Percentiles rank a stretch among this genome's conserved stretches.
phyloP scores from a whole-genome alignment of 1,140 invertebrate species.

The Coelopa frigida region DNA sequence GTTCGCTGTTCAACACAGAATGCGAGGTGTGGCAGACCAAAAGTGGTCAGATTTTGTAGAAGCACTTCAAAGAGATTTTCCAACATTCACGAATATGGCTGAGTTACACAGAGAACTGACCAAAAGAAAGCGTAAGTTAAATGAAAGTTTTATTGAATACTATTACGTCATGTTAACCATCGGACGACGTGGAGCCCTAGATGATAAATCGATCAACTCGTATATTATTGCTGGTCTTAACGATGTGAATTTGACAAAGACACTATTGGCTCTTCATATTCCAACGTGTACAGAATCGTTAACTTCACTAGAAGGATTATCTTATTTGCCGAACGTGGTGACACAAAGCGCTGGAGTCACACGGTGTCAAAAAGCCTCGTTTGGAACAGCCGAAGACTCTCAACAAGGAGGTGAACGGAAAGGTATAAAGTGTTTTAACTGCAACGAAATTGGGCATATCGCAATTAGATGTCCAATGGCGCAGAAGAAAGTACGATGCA shows the following conservation, averaged over 20 bases:
- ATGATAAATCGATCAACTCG: not conserved
- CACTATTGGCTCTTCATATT: not conserved
- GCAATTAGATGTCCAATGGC: not conserved
- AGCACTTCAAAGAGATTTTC: not conserved
- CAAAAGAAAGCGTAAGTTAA: not conserved
- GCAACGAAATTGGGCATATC: no score
- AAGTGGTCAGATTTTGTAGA: not conserved
- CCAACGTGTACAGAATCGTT: no score
- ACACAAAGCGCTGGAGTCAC: no score
- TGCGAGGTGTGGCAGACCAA: no score
- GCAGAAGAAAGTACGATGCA: constrained; percentile 1
- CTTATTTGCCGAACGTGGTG: no score
- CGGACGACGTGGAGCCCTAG: not conserved
- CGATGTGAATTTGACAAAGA: not conserved
- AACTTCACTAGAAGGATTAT: no score
- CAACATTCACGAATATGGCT: not conserved
- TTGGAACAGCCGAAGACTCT: no score
- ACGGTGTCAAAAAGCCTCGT: no score
- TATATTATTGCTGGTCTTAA: not conserved
- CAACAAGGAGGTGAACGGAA: no score
- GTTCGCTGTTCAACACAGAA: no score
- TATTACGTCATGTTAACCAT: not conserved
- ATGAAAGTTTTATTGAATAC: not conserved
- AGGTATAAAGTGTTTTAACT: constrained; percentile 3
- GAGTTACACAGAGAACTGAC: not conserved